A percentile compares a stretch with the other conserved stretches of the same genome.
Conservation (phyloP, 2,113 vertebrate genomes). For the Alligator mississippiensis region DNA sequence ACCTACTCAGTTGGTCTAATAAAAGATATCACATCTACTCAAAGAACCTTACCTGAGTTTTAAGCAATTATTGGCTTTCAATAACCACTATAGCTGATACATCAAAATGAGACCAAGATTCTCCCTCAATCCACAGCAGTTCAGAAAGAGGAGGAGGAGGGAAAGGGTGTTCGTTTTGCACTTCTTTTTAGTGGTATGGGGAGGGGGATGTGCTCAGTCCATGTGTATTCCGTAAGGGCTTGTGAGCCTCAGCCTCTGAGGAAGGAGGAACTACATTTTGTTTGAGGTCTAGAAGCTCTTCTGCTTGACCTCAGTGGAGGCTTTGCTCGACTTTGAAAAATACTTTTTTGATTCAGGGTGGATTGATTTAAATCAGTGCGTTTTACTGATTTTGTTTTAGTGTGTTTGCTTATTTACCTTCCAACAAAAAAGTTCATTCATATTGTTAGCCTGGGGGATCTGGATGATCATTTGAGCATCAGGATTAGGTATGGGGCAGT, state of each 20-base stretch:
- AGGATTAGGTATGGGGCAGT: too few species aligned
- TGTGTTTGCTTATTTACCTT: not conserved
- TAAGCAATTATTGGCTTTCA: too few species aligned
- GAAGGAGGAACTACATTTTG: not conserved
- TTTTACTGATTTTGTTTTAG: not conserved
- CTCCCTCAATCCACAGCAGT: not conserved
- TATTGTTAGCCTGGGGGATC: not conserved
- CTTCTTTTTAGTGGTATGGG: not conserved
- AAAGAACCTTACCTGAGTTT: too few species aligned
- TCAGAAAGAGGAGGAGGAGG: not conserved
- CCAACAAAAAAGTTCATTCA: not conserved
- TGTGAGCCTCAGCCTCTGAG: fast-evolving
- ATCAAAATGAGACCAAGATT: too few species aligned
- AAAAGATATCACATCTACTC: too few species aligned
- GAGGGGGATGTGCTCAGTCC: not conserved
- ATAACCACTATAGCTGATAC: too few species aligned
- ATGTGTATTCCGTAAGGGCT: too few species aligned
- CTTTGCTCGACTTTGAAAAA: not conserved
- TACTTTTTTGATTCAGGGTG: not conserved
- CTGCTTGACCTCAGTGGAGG: not conserved
- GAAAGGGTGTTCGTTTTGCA: not conserved
- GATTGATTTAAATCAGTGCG: not conserved
- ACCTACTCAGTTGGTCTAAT: too few species aligned
- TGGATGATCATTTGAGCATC: too few species aligned
- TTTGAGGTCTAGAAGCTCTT: fast-evolving